Evolutionary conservation across 23 tunicate genomes (phyloP).

Genomic region (Styela clava): DNA sequence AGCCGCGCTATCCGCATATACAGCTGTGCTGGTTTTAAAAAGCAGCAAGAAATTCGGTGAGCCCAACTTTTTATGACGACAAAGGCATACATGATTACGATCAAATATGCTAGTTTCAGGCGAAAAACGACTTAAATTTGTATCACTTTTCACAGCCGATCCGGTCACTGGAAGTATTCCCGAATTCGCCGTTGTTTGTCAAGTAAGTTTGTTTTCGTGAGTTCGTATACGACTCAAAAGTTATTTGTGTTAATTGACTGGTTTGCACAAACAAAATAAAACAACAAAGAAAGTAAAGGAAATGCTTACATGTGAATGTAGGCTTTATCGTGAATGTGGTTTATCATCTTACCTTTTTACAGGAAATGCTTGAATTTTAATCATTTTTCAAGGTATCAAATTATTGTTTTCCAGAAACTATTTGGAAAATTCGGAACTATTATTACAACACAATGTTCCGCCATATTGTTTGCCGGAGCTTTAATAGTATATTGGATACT

Average conservation of each 20-base stretch:
- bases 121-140: no score
- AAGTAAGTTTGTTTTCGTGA: not conserved
- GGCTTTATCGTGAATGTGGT: no score
- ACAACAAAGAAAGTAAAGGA: no score
- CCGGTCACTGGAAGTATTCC: constrained; percentile 34
- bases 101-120: no score
- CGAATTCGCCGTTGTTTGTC: constrained; percentile 34
- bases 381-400: no score
- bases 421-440: constrained; percentile 40
- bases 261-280: no score
- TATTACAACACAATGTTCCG: constrained; percentile 16
- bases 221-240: not conserved
- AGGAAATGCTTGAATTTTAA: no score
- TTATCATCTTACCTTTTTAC: no score
- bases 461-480: constrained; percentile 41
- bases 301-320: no score
- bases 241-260: no score
- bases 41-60: constrained; percentile 13
- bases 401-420: no score
- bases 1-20: constrained; percentile 29
- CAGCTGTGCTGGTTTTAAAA: constrained; percentile 38
- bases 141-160: constrained; percentile 32
- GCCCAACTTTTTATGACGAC: not conserved
- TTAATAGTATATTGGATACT: constrained; percentile 60
- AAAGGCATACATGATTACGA: not conserved